Conservation (phyloP, 2,888 invertebrate species). For the Stenoptilia bipunctidactyla region DNA sequence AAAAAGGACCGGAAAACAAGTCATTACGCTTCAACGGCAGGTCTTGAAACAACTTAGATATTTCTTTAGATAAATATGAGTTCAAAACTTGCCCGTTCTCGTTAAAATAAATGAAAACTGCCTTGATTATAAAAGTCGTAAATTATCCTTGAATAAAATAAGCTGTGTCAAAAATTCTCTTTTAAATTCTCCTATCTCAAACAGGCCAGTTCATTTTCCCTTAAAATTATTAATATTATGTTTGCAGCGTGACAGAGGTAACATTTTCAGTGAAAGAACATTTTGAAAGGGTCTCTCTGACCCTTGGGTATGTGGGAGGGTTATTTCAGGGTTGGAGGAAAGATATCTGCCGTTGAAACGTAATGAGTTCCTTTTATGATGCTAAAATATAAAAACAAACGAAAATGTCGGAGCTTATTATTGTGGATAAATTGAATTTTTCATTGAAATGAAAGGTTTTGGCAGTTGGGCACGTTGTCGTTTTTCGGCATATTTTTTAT, state of each 20-base stretch:
- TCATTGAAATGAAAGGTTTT: slow-evolving; percentile 1
- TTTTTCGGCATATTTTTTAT: too few species aligned
- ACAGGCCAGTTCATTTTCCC: not conserved
- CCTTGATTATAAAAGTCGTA: too few species aligned
- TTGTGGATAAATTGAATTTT: not conserved
- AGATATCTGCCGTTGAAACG: slow-evolving; percentile 9
- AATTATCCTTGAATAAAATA: too few species aligned
- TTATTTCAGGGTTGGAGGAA: slow-evolving; percentile 8
- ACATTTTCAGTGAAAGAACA: slow-evolving; percentile 59
- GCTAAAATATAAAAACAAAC: not conserved
- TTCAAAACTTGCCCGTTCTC: too few species aligned
- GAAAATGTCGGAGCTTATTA: not conserved
- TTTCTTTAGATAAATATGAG: too few species aligned
- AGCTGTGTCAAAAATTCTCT: too few species aligned
- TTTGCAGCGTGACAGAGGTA: not conserved
- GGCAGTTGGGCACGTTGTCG: too few species aligned
- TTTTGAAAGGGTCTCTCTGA: slow-evolving; percentile 54
- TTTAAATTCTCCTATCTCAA: slow-evolving; percentile 1
- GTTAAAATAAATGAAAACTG: too few species aligned
- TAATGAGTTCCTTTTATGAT: slow-evolving; percentile 12
- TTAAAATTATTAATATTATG: not conserved
- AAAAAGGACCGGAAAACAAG: too few species aligned
- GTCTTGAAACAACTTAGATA: too few species aligned
- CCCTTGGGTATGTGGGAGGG: slow-evolving; percentile 47
- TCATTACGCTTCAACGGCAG: too few species aligned